Evolutionary conservation across 2,797 vertebrate species (phyloP).

Genomic region (Smutsia temminckii): DNA sequence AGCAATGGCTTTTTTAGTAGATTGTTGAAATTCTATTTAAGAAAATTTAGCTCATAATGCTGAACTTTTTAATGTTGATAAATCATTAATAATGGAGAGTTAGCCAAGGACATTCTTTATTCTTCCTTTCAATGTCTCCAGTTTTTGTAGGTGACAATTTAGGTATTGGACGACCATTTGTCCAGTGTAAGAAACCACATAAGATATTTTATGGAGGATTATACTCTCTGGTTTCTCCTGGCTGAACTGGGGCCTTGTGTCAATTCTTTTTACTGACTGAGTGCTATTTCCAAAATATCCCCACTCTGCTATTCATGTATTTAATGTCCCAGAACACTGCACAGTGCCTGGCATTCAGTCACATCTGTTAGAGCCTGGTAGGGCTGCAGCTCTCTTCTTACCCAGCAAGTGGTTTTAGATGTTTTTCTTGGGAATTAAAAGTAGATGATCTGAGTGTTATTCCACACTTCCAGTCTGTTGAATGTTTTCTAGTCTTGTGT

Average conservation of each 20-base stretch:
- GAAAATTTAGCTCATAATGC: neutral
- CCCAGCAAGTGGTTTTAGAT: neutral
- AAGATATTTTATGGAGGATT: neutral
- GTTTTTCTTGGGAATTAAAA: slow-evolving; percentile 10
- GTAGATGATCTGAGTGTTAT: neutral
- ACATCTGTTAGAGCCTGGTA: neutral
- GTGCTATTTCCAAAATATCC: neutral
- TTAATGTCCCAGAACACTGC: neutral
- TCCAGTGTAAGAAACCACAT: neutral
- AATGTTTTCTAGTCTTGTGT: neutral
- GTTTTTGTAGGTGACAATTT: neutral
- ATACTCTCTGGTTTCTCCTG: neutral
- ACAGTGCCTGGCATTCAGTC: neutral
- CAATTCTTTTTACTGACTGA: neutral
- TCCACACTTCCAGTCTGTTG: neutral
- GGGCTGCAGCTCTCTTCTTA: neutral
- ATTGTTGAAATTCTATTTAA: slow-evolving; percentile 25
- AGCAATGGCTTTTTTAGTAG: neutral
- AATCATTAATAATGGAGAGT: neutral
- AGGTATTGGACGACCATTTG: neutral
- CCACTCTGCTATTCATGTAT: neutral
- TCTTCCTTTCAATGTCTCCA: neutral
- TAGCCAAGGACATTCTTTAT: neutral
- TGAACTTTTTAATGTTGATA: slow-evolving; percentile 17
- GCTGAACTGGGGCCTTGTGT: neutral